Base-by-base conservation (phyloP, 2,797 vertebrate species). In the Acomys russatus region DNA sequence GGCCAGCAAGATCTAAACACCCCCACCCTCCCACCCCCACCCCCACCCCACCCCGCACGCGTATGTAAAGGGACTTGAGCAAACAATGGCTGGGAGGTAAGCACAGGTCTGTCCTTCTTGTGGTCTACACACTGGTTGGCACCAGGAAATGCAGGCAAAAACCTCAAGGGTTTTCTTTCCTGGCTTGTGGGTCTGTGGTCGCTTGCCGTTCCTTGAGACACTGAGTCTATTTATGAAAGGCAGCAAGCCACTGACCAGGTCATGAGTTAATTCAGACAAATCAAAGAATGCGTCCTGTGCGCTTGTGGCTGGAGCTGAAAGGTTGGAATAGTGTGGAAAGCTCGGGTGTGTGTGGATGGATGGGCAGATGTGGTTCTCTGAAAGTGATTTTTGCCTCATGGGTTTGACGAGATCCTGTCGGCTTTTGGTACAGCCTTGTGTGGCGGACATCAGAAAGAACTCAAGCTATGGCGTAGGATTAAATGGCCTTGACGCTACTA, bases 11-110 rank as follows among this genome's bases (percentile, higher is more conserved):
- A 38, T 56, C 68, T 23, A 2, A 28, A 70, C 20, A 54, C n/a
- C 74, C 1, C 44, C 20, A 14, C 66, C 35, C 15, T 12, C 4
- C 17, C 10, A 10, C 23, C 28, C 35, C 17, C 10, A 10, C 23
- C 23, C 4, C 35, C 20, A 54, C n/a, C 14, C 17, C 10, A 10
- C 23, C 28, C n/a, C 33, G n/a, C 4, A 4, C 4, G 44, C 44
- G 3, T 44, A 93, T 71, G 95, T 96, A 96, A 78, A 96, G 64
- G 28, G 20, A 66, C 8, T 15, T 0, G 38, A 83, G 22, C 73
- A 87, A 74, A 92, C 85, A 80, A 78, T 68, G 38, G 64, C 38
- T 6, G 4, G 79, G 66, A 25, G 84, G 59, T 38, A 74, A 73
- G 38, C 44, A 38, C 66, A 15, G 64, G 14, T 76, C 83, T 84